phyloP scores from a whole-genome alignment of 2,888 invertebrate species.

The Nudaria mundana region DNA sequence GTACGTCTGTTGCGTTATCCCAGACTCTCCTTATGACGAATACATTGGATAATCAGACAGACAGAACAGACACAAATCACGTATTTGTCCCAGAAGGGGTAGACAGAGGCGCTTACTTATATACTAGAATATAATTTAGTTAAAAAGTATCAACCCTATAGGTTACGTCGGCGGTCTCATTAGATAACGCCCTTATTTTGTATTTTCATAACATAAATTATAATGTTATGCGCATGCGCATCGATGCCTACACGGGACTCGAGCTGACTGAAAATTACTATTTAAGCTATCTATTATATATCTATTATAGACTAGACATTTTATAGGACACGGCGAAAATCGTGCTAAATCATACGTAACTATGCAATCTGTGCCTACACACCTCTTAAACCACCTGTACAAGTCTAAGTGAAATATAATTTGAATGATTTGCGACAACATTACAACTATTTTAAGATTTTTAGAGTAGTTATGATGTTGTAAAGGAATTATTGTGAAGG shows the following conservation, averaged over 20 bases:
- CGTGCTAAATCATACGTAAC: conserved; percentile 25
- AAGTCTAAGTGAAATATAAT: conserved; percentile 36
- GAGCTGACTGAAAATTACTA: conserved; percentile 39
- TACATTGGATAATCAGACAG: too few relatives aligned
- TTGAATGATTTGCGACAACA: conserved; percentile 20
- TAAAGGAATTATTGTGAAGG: not conserved
- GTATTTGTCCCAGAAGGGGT: too few relatives aligned
- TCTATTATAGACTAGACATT: too few relatives aligned
- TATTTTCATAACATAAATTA: conserved; percentile 54
- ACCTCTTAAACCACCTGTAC: too few relatives aligned
- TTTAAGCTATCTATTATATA: conserved; percentile 42
- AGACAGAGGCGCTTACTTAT: too few relatives aligned
- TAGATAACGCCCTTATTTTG: conserved; percentile 51
- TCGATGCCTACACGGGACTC: conserved; percentile 31
- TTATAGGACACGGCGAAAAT: conserved; percentile 43
- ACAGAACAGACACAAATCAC: too few relatives aligned
- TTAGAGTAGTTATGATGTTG: not conserved
- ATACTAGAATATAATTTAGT: too few relatives aligned
- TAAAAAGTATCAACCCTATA: conserved; percentile 34
- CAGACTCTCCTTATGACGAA: too few relatives aligned
- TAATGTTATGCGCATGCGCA: conserved; percentile 46
- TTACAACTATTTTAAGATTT: conserved; percentile 1
- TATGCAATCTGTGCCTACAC: conserved; percentile 11
- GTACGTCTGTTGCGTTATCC: too few relatives aligned
- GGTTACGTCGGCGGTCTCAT: conserved; percentile 63